Percentiles rank a stretch among this genome's conserved stretches.
Evolutionary conservation across 2,797 vertebrate species (phyloP).

Genomic region (Oryzias dopingdopingensis): DNA sequence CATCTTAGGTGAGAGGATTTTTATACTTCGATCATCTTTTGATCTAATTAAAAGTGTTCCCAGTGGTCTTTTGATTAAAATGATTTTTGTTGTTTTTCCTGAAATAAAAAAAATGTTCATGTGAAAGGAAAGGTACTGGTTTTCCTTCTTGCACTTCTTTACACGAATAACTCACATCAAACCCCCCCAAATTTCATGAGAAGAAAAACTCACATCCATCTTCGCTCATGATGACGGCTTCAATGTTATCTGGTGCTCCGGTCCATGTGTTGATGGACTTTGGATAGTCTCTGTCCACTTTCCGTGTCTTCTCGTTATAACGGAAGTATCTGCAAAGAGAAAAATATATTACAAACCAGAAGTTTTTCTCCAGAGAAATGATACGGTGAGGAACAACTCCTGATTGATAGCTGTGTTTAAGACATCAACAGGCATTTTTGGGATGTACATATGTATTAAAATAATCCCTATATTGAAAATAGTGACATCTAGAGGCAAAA

Average conservation of each 20-base stretch:
- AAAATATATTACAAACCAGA: background rate
- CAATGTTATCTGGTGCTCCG: constrained; percentile 86
- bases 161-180: background rate
- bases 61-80: too few species aligned
- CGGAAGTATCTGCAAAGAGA: constrained; percentile 82
- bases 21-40: background rate
- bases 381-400: too few species aligned
- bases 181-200: background rate
- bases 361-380: background rate
- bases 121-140: too few species aligned
- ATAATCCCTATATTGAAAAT: background rate
- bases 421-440: background rate
- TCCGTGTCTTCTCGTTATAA: constrained; percentile 83
- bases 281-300: constrained; percentile 85
- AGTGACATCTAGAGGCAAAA: background rate
- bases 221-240: constrained; percentile 87
- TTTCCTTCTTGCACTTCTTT: too few species aligned
- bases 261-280: constrained; percentile 88
- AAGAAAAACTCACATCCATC: constrained; percentile 81
- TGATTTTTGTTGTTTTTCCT: too few species aligned
- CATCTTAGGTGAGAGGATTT: too few species aligned
- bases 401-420: too few species aligned
- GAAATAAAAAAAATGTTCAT: too few species aligned
- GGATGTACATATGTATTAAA: background rate
- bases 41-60: too few species aligned